A percentile compares a stretch with the other conserved stretches of the same genome.
Evolutionary conservation across 2,797 vertebrate species (phyloP).

Genomic region (Sparus aurata): DNA sequence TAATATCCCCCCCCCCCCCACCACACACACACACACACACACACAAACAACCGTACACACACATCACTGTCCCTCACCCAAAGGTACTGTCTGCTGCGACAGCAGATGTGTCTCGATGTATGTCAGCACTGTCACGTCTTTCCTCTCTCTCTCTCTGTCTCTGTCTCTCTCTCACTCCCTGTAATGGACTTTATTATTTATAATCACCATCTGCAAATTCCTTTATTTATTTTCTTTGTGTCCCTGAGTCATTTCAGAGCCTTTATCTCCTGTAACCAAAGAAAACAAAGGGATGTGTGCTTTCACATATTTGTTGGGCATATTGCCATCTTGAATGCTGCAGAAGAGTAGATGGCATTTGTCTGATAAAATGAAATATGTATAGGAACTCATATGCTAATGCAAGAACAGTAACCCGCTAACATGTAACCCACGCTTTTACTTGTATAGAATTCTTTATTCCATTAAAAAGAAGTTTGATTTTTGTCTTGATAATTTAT

Average conservation of each 20-base stretch:
- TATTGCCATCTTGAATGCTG: slow-evolving; percentile 13
- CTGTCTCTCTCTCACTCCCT: background rate
- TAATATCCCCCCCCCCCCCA: slow-evolving; percentile 5
- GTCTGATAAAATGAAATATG: slow-evolving; percentile 12
- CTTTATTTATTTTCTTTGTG: slow-evolving; percentile 35
- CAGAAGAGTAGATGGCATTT: slow-evolving; percentile 24
- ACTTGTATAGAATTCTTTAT: background rate
- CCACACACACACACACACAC: slow-evolving; percentile 4
- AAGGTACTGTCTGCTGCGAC: slow-evolving; percentile 39
- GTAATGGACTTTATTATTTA: slow-evolving; percentile 58
- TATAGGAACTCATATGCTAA: background rate
- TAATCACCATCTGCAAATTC: slow-evolving; percentile 61
- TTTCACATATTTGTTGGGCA: slow-evolving; percentile 38
- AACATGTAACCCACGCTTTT: background rate
- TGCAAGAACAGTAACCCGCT: background rate
- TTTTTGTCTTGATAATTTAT: slow-evolving; percentile 4
- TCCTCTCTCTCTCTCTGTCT: slow-evolving; percentile 9
- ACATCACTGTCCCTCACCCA: slow-evolving; percentile 18
- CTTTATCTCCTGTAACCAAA: slow-evolving; percentile 31
- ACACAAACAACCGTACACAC: slow-evolving; percentile 6
- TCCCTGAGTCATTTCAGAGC: slow-evolving; percentile 28
- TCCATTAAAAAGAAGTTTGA: slow-evolving; percentile 12
- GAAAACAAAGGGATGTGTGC: slow-evolving; percentile 19
- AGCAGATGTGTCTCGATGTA: slow-evolving; percentile 60
- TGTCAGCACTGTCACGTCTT: slow-evolving; percentile 47